Base-by-base conservation (phyloP, 2,113 vertebrate genomes). In the Chinchilla lanigera region DNA sequence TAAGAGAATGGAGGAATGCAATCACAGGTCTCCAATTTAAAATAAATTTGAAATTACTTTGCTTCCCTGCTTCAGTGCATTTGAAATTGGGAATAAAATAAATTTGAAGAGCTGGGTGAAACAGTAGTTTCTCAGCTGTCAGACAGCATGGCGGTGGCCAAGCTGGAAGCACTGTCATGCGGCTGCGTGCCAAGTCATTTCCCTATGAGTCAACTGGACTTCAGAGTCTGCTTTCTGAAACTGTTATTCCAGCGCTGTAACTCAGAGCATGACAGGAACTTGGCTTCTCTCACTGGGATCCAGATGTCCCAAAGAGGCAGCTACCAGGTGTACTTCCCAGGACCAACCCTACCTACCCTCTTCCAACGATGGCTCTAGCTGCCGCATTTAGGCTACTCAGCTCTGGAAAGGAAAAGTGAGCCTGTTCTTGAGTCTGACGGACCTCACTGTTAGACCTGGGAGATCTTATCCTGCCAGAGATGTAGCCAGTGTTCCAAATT, bases 171-270 rank as follows among this genome's bases (percentile, higher is more conserved):
- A 26, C 54, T 41, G 22, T 35, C 75, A 54, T 58, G 10, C 41
- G 93, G 94, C 86, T 89, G 84, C 35, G 38, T 73, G 89, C 81
- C 92, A 73, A 56, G 89, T 92, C 94, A 92, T 73, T 75, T 93
- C 78, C 83, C 47, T 7, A 13, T 92, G 94, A 92, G 94, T 89
- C 97, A 94, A n/a, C 63, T 38, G 0, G 82, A 16, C 82, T 50
- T 87, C 60, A 56, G 92, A 38, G 69, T 50, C 16, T 16, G 88
- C 52, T 73, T 89, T 94, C 58, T 73, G 95, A 86, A 86, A 93
- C 69, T 5, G 56, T 87, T 94, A 69, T 52, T 41, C 82, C 41
- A 67, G 58, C 1, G 0, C 82, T 38, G 54, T 19, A 47, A 52
- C 2, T 20, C n/a, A 1, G 56, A 88, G 67, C 28, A 30, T 30